Evolutionary conservation across 35 echinoderm and acorn worm species (phyloP).

Genomic region (Apostichopus japonicus): DNA sequence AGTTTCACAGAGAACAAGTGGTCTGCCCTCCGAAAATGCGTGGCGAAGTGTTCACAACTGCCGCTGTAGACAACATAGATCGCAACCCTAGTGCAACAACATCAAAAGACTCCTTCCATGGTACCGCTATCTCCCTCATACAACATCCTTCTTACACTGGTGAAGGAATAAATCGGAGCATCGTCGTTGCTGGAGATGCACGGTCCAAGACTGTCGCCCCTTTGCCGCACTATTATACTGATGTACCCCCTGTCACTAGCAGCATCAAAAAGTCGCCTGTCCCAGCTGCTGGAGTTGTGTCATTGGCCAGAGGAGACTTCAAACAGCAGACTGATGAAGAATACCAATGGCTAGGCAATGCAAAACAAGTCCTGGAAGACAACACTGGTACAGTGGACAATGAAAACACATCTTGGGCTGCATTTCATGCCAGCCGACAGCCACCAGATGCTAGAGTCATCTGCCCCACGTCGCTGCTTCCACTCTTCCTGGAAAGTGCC

Average conservation of each 20-base stretch:
- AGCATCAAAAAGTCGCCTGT: not conserved
- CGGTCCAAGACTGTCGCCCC: not conserved
- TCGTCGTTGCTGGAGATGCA: not conserved
- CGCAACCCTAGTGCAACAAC: conserved; percentile 62
- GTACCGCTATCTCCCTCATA: conserved; percentile 35
- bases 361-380: too few relatives aligned
- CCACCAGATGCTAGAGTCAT: too few relatives aligned
- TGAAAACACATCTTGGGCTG: too few relatives aligned
- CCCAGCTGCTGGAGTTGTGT: too few relatives aligned
- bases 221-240: not conserved
- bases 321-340: too few relatives aligned
- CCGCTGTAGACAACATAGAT: conserved; percentile 63
- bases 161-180: not conserved
- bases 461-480: not conserved
- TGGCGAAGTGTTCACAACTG: conserved; percentile 42
- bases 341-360: too few relatives aligned
- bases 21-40: conserved; percentile 68
- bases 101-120: conserved; percentile 66
- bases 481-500: not conserved
- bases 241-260: not conserved
- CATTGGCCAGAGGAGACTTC: too few relatives aligned
- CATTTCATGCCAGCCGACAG: too few relatives aligned
- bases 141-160: not conserved
- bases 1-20: conserved; percentile 66
- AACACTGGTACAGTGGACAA: too few relatives aligned